Conservation (phyloP, 2,113 vertebrate genomes). For the Sinocyclocheilus anophthalmus region DNA sequence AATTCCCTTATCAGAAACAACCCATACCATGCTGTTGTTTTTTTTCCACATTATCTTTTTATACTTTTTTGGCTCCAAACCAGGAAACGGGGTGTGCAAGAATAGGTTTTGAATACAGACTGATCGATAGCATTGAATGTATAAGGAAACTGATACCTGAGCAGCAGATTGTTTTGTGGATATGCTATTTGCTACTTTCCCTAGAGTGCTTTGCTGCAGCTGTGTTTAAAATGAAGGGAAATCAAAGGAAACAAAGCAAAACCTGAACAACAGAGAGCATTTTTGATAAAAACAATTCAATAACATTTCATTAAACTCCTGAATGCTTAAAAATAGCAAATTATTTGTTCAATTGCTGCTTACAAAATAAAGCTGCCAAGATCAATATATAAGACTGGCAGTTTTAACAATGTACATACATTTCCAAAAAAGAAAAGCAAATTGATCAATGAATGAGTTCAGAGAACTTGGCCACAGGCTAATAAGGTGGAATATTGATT, state of each 20-base stretch:
- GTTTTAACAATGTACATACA: neutral
- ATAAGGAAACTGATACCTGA: constrained; percentile 60
- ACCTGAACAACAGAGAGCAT: constrained; percentile 5
- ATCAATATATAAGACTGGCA: constrained; percentile 1
- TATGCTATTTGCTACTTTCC: constrained; percentile 59
- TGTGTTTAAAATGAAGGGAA: constrained; percentile 29
- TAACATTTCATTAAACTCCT: constrained; percentile 19
- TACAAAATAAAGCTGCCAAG: neutral
- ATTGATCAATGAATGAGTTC: neutral
- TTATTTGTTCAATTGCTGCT: constrained; percentile 4
- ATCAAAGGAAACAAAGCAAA: constrained; percentile 32
- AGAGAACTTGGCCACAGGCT: neutral
- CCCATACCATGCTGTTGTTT: neutral
- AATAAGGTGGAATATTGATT: neutral
- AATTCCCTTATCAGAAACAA: neutral
- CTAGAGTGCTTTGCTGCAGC: constrained; percentile 23
- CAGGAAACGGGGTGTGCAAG: constrained; percentile 60
- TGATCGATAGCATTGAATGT: constrained; percentile 69
- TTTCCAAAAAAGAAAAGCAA: neutral
- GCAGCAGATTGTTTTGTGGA: constrained; percentile 70
- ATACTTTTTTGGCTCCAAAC: constrained; percentile 52
- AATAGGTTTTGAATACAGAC: constrained; percentile 61
- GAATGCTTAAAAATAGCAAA: neutral
- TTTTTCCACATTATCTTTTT: neutral
- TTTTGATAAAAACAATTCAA: constrained; percentile 34